phyloP scores from a whole-genome alignment of 2,113 vertebrate genomes.

The Setophaga petechia region DNA sequence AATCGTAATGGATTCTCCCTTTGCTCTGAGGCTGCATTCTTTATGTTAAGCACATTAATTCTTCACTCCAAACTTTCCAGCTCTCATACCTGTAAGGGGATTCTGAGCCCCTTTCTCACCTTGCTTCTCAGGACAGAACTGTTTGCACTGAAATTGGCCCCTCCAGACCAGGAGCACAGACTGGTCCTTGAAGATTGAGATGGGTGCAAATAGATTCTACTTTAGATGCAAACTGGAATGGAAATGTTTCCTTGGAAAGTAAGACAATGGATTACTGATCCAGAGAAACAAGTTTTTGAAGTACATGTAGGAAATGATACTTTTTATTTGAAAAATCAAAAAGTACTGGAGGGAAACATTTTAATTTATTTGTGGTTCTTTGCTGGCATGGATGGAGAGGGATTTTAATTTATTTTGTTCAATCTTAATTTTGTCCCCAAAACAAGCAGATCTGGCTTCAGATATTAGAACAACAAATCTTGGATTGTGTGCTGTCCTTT shows the following conservation, averaged over 20 bases:
- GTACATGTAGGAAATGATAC: neutral
- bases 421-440: conserved; percentile 1
- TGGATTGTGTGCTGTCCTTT: neutral
- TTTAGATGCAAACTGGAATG: neutral
- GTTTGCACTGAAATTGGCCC: neutral
- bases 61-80: neutral
- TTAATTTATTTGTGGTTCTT: conserved; percentile 21
- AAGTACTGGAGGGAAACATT: neutral
- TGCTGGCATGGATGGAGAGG: neutral
- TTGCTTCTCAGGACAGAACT: neutral
- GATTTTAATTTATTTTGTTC: conserved; percentile 1
- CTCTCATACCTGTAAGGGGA: neutral
- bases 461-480: neutral
- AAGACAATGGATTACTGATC: neutral
- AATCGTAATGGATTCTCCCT: neutral
- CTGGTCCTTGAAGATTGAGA: neutral
- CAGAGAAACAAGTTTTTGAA: neutral
- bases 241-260: neutral
- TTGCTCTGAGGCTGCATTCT: neutral
- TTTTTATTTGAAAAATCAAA: neutral
- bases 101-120: neutral
- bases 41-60: neutral
- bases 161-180: neutral
- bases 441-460: conserved; percentile 16
- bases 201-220: neutral